Evolutionary conservation across 1,140 invertebrate genomes (phyloP), one percentile per base, ranked within the genome.

Genomic region (Elymnias hypermnestra): DNA sequence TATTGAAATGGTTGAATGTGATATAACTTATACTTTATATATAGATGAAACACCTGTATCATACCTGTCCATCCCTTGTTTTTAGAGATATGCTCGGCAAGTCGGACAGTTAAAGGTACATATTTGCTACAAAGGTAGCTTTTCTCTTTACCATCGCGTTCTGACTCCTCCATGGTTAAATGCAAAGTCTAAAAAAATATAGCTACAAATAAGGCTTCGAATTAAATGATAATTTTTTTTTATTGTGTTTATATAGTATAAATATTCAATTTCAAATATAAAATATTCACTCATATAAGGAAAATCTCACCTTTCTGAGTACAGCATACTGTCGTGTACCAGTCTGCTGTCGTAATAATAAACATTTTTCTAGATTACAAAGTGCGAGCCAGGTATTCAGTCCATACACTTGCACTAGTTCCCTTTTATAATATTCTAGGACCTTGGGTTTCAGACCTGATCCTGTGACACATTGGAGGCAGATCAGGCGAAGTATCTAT

Each of bases 81-180:
- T 60, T 92, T 92, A 0, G 94, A 89, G n/a, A 97, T 87, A 63
- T 94, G 92, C 76, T 98, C 96, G 2, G 93, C 92, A 14, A 99
- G 87, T 39, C 97, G 89, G 1, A 97, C 92, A 62, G 94, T 97
- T n/a, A 99, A 64, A 0, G 97, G 97, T 0, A 97, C 96, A 84
- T 98, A 99, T 72, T 94, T 95, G 56, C 92, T 96, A 79, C 96
- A 95, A 17, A 98, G 94, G 77, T 97, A 98, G 51, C 95, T 94
- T 36, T 98, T 97, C 68, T 98, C 96, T 55, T 91, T 94, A 0
- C 94, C 94, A 53, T 92, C 88, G 18, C 93, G 88, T 87, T 98
- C 93, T 3, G 93, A 92, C 66, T 97, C 95, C 59, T 97, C 95
- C 23, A 96, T 92, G 5, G 95, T 96, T 2, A 98, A 86, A 52